Evolutionary conservation across 1,140 invertebrate genomes (phyloP).

Genomic region (Thrips palmi): DNA sequence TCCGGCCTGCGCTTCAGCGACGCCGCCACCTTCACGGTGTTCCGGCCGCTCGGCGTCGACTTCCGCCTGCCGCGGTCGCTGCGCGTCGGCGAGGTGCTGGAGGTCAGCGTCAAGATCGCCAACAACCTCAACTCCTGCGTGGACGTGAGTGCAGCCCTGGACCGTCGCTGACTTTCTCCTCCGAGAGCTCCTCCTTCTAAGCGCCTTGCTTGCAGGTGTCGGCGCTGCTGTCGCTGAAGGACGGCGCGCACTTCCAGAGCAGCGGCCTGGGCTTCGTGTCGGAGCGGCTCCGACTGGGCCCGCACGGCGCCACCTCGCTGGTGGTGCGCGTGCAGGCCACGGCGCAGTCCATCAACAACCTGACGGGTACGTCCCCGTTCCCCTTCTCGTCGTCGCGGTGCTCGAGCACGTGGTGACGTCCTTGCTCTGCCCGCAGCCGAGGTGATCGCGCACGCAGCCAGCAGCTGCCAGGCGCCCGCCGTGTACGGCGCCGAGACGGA

Average conservation of each 20-base stretch:
- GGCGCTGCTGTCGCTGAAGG: conserved; percentile 35
- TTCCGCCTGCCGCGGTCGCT: conserved; percentile 32
- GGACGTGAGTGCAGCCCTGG: conserved; percentile 36
- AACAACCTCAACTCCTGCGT: conserved; percentile 44
- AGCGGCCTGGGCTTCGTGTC: conserved; percentile 39
- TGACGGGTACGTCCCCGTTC: conserved; percentile 29
- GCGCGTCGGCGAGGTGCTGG: conserved; percentile 36
- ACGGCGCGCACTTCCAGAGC: conserved; percentile 38
- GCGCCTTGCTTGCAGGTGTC: conserved; percentile 29
- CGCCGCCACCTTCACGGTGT: conserved; percentile 31
- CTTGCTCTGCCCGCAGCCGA: conserved; percentile 29
- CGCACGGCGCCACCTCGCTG: conserved; percentile 37
- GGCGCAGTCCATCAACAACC: conserved; percentile 36
- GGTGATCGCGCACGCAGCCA: conserved; percentile 37
- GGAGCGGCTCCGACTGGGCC: conserved; percentile 35
- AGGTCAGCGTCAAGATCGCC: conserved; percentile 41
- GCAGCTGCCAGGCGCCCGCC: conserved; percentile 32
- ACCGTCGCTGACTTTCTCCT: background rate
- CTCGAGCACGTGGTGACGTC: too few relatives aligned
- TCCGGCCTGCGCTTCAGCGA: conserved; percentile 31
- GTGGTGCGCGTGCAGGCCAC: conserved; percentile 37
- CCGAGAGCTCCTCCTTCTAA: background rate
- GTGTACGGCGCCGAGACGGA: conserved; percentile 19
- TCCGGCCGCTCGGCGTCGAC: conserved; percentile 35
- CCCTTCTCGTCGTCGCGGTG: conserved; percentile 3